Conservation (phyloP, 2,113 vertebrate genomes). For the Erythrocercus mccallii region DNA sequence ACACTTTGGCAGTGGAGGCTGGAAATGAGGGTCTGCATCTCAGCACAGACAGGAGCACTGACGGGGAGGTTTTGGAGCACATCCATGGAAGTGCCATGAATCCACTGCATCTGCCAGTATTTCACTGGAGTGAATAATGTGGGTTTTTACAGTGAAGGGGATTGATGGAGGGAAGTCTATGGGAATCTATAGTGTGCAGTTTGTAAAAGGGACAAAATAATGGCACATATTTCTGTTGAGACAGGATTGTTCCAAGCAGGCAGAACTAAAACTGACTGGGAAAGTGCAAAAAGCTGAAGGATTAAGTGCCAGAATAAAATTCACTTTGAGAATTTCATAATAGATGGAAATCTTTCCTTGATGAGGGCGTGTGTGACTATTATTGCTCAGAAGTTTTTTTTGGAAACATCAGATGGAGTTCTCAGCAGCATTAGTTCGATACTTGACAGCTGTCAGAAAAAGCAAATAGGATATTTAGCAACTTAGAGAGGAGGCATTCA, state of each 20-base stretch:
- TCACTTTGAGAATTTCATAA: background rate
- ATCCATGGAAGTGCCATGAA: background rate
- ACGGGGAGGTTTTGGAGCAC: background rate
- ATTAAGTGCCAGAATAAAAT: background rate
- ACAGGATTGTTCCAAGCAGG: background rate
- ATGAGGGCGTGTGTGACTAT: background rate
- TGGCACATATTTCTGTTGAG: background rate
- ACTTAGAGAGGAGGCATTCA: background rate
- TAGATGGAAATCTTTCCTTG: background rate
- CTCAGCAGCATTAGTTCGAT: background rate
- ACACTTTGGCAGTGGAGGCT: rapidly evolving
- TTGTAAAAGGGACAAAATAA: background rate
- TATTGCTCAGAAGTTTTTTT: background rate
- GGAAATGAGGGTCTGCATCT: background rate
- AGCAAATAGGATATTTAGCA: background rate
- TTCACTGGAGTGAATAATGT: background rate
- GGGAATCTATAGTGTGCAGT: background rate
- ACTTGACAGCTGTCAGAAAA: conserved; percentile 37
- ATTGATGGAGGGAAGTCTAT: background rate
- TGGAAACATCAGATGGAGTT: conserved; percentile 11
- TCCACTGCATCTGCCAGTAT: background rate
- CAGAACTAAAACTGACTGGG: background rate
- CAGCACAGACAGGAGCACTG: background rate
- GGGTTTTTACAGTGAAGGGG: background rate
- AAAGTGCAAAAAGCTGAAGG: background rate